Evolutionary conservation across 2,113 vertebrate genomes (phyloP), one percentile per base, ranked within the genome.

Genomic region (Corydoras maculifer): DNA sequence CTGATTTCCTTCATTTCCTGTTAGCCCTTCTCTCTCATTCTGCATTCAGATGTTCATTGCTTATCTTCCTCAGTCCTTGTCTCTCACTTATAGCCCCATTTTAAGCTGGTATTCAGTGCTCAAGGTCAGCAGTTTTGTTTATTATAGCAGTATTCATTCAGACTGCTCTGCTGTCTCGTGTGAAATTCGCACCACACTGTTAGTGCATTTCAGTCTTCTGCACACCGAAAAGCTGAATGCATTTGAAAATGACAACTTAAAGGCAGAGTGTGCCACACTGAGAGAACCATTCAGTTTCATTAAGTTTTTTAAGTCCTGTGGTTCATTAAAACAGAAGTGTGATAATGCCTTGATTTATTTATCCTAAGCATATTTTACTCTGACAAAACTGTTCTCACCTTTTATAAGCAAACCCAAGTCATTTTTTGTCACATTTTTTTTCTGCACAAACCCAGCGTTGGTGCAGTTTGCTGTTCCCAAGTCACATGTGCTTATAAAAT

Each of bases 171-270:
- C 48, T 5, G 48, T 65, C 50, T 58, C 29, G 62, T 75, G 69
- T 70, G 63, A 72, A 79, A 74, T 72, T 62, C 74, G 78, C 70
- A 69, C 49, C 43, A 10, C 3, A 73, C 75, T 79, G 68, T 74
- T 55, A 78, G 50, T 51, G 48, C 14, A 6, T 10, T 57, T 70
- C 31, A 43, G 32, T 71, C 12, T 9, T 50, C 8, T 49, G 49
- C 54, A 70, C 11, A 30, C 30, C 8, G 29, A 2, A 48, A 59
- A 54, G 14, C 49, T 57, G 65, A 59, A 57, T n/a, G 57, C 15
- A 35, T n/a, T 1, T 8, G 6, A 48, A 10, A 10, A 8, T 35
- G 29, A 3, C 3, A 51, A 57, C n/a, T 43, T 59, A 32, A 49
- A 25, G 12, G 54, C 55, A 25, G 18, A 25, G 18, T 25, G 18